phyloP scores from a whole-genome alignment of 2,888 invertebrate species.

The Axea sp. region DNA sequence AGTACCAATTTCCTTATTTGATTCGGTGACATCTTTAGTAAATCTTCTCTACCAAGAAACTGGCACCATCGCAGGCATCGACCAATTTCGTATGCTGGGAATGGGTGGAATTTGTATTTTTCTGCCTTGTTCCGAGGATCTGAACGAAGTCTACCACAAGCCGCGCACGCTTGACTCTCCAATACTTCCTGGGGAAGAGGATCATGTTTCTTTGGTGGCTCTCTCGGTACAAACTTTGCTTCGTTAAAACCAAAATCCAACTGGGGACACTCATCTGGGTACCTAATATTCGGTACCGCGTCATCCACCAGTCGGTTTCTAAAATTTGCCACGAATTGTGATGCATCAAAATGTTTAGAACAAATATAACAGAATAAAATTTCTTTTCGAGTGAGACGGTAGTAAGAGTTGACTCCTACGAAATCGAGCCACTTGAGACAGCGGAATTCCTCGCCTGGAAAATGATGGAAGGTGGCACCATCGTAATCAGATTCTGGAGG shows the following conservation, averaged over 20 bases:
- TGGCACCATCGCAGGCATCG: conserved; percentile 77
- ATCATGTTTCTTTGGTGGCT: conserved; percentile 68
- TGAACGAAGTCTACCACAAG: conserved; percentile 74
- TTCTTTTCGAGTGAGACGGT: conserved; percentile 76
- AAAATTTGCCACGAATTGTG: conserved; percentile 73
- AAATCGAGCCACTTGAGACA: conserved; percentile 78
- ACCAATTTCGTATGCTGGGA: conserved; percentile 78
- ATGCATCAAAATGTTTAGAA: conserved; percentile 75
- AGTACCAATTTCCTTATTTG: conserved; percentile 77
- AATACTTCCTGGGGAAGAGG: conserved; percentile 71
- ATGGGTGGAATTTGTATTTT: conserved; percentile 77
- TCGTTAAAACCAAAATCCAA: conserved; percentile 61
- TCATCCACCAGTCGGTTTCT: conserved; percentile 71
- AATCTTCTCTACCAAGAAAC: conserved; percentile 76
- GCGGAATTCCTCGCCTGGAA: conserved; percentile 78
- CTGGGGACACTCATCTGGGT: conserved; percentile 65
- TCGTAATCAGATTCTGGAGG: conserved; percentile 72
- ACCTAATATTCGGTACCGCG: conserved; percentile 74
- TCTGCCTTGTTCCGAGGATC: conserved; percentile 75
- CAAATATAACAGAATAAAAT: conserved; percentile 78
- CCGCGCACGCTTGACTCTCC: conserved; percentile 77
- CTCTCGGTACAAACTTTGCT: conserved; percentile 55
- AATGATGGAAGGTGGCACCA: conserved; percentile 77
- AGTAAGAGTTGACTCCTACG: conserved; percentile 77
- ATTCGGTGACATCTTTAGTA: conserved; percentile 78